Evolutionary conservation across 2,888 invertebrate species (phyloP).

Genomic region (Scaptomyza cyrtandrae): DNA sequence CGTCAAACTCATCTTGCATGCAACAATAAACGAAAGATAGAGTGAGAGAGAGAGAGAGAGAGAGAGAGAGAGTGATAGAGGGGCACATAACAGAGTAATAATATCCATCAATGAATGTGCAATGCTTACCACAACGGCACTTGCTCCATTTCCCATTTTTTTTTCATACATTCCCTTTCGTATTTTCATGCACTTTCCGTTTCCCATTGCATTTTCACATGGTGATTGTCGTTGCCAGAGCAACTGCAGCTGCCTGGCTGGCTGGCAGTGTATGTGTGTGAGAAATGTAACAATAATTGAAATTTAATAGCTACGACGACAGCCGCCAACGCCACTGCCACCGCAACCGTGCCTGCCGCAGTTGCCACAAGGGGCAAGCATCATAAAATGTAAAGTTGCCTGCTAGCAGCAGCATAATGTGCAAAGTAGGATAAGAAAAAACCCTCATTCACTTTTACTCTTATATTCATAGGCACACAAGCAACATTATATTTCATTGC

Average conservation of each 20-base stretch:
- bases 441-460: constrained; percentile 76
- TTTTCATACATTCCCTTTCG: constrained; percentile 10
- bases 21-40: neutral
- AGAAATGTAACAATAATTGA: constrained; percentile 80
- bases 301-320: constrained; percentile 77
- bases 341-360: constrained; percentile 26
- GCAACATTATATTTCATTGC: constrained; percentile 20
- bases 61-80: neutral
- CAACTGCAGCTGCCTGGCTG: constrained; percentile 17
- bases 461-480: constrained; percentile 67
- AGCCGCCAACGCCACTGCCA: constrained; percentile 39
- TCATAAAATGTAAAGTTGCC: constrained; percentile 49
- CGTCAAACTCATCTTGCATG: constrained; percentile 28
- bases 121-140: constrained; percentile 39
- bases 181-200: constrained; percentile 59
- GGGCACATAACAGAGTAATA: neutral
- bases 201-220: constrained; percentile 53
- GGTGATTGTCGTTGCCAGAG: constrained; percentile 36
- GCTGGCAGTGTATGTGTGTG: constrained; percentile 62
- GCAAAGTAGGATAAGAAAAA: constrained; percentile 15
- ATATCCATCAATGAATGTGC: constrained; percentile 47
- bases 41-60: neutral
- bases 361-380: constrained; percentile 50
- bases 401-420: constrained; percentile 9
- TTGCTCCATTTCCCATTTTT: constrained; percentile 66